Base-by-base conservation (phyloP, 1,140 invertebrate species). In the Nomia melanderi region DNA sequence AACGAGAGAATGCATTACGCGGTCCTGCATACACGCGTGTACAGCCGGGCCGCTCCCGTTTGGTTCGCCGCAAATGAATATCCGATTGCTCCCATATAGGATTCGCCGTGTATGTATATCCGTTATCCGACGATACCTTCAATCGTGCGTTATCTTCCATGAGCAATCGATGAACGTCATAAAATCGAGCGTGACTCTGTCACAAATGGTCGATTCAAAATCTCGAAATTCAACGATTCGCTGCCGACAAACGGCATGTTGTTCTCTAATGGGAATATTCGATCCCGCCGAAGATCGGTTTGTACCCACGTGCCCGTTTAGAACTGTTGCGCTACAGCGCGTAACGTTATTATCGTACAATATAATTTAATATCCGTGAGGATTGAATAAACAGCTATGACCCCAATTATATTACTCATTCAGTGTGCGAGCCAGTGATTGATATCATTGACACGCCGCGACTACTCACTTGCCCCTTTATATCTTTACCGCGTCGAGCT, bases 81-180 rank as follows among this genome's bases (percentile, higher is more conserved):
- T 84, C 82, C 77, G 77, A 84, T 84, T 74, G 77, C 74, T 57
- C 8, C 66, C 44, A 63, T 63, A 50, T 79, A 33, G 64, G 56
- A 79, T 66, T 20, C 60, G 41, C 23, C 54, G 67, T 73, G 53
- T 63, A 74, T 56, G 60, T 67, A 57, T 74, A 71, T 59, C 66
- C 66, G 81, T 83, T 83, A 79, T 83, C 66, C 77, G 12, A 27
- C 63, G 66, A 64, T 76, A 71, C 81, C 66, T 71, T 84, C 82
- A 83, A 83, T 82, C 82, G 81, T 44, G 66, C 81, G 82, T 76
- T 83, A 79, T 82, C 77, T 82, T 69, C 69, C 54, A 47, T 31
- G 71, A 66, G 44, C 82, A 72, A 83, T 83, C 81, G 74, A 74
- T 67, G 76, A 67, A 79, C 59, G 81, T 83, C 81, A 84, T 84